Evolutionary conservation across 2,888 invertebrate species (phyloP), one percentile per base, ranked within the genome.

Genomic region (Apamea epomidion): DNA sequence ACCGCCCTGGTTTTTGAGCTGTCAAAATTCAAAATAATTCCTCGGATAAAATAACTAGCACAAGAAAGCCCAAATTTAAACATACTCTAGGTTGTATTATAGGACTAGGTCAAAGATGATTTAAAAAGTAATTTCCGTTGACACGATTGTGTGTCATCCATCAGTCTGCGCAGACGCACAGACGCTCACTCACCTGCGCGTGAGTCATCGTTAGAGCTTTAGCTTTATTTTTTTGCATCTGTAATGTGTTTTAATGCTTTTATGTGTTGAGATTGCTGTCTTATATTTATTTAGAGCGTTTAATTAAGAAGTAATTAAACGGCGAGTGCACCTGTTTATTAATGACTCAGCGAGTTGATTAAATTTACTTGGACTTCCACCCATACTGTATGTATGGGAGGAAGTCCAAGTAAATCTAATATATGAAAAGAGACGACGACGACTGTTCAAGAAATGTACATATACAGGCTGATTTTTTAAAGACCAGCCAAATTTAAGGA

Each of bases 151-250:
- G 86, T 86, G 84, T 91, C 89, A 91, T 84, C 84, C 89, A 91
- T 84, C 84, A 80, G 76, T 76, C 70, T 74, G 86, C 80, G 87
- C 86, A 91, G 92, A 92, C 92, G 85, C 74, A 75, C 80, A 32
- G 91, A 83, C 91, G 91, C 89, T 86, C 86, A 86, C 82, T 91
- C 90, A 92, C 92, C 92, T 92, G 91, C 89, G 87, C 80, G 67
- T 92, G 92, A 92, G 78, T 92, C 92, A 92, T 80, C 48, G n/a
- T 65, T 62, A 70, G 58, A 82, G 70, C 78, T 80, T 86, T 76
- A 74, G 32, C 18, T 78, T 69, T 77, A 37, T 79, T 81, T 87
- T 60, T 81, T 82, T 76, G 70, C 60, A 82, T 80, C 60, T n/a
- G 65, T 74, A 60, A 81, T 78, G 45, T 58, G 25, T 75, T 83